phyloP scores from a whole-genome alignment of 2,888 invertebrate genomes.

The Drosophila maculinotata region DNA sequence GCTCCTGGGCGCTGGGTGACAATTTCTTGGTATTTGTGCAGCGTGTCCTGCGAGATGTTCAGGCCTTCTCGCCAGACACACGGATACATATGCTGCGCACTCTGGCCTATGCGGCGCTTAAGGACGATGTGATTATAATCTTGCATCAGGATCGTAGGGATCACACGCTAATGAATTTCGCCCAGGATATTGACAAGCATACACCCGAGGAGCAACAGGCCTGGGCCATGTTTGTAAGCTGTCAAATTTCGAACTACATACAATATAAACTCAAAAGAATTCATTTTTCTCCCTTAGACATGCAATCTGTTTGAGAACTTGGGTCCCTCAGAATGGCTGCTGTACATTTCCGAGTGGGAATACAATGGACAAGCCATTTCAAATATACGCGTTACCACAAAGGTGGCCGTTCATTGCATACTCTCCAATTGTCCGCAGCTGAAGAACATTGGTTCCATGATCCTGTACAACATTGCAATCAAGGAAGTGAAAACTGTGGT shows the following conservation, averaged over 20 bases:
- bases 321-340: slow-evolving; percentile 95
- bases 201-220: slow-evolving; percentile 91
- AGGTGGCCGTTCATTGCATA: slow-evolving; percentile 94
- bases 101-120: slow-evolving; percentile 91
- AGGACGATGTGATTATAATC: slow-evolving; percentile 95
- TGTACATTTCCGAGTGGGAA: slow-evolving; percentile 97
- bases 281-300: slow-evolving; percentile 86
- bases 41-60: slow-evolving; percentile 87
- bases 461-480: slow-evolving; percentile 95
- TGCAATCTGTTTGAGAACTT: slow-evolving; percentile 96
- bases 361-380: slow-evolving; percentile 91
- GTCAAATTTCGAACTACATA: accelerated
- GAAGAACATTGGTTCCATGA: slow-evolving; percentile 93
- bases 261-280: neutral
- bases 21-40: slow-evolving; percentile 92
- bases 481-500: slow-evolving; percentile 99
- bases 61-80: slow-evolving; percentile 87
- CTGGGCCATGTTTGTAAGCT: slow-evolving; percentile 91
- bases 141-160: slow-evolving; percentile 95
- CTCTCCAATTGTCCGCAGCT: slow-evolving; percentile 90
- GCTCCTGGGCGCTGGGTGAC: slow-evolving; percentile 96
- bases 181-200: slow-evolving; percentile 91
- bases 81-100: slow-evolving; percentile 90
- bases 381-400: slow-evolving; percentile 95
- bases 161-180: slow-evolving; percentile 95